Base-by-base conservation (phyloP, 2,888 invertebrate genomes). In the Trisateles emortualis region DNA sequence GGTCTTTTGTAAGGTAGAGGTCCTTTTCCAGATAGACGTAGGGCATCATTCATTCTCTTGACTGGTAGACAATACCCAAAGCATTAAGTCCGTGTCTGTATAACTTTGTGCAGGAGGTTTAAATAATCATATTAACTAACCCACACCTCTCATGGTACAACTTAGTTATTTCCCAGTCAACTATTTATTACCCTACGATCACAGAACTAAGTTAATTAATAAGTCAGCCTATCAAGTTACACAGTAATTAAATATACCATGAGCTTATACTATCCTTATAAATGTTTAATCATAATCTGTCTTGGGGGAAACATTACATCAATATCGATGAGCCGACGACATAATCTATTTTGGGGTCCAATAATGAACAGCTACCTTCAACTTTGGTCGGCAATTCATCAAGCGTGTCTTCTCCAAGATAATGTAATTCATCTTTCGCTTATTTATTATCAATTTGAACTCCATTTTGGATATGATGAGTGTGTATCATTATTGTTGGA, bases 321-420 rank as follows among this genome's bases (percentile, higher is more conserved):
- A 53, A 49, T 64, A 57, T 41, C 47, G 39, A 57, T 44, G 46
- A 49, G 55, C 51, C 52, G 61, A 40, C 39, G 54, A 64, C 46
- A 43, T 57, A 62, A 72, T 66, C 52, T 57, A 63, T 61, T 55
- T 44, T 43, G 64, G 53, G 29, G n/a, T 22, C 51, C 40, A 48
- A 50, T 65, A 66, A 72, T 69, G 55, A 64, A 69, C 63, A 52
- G 60, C 49, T 44, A 62, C 50, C 47, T 64, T 50, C 52, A 64
- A 74, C 61, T 71, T 55, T 55, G 45, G 45, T 33, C 30, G 40
- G 55, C 52, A 59, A 73, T 72, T 71, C 53, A 64, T 71, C 66
- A 72, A 53, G 42, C 48, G 32, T 58, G 54, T 63, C 50, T 54
- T 41, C 40, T 44, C 36, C 29, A 48, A 22, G 51, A 46, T 59